Conservation (phyloP, 2,797 vertebrate species). For the Falco biarmicus region DNA sequence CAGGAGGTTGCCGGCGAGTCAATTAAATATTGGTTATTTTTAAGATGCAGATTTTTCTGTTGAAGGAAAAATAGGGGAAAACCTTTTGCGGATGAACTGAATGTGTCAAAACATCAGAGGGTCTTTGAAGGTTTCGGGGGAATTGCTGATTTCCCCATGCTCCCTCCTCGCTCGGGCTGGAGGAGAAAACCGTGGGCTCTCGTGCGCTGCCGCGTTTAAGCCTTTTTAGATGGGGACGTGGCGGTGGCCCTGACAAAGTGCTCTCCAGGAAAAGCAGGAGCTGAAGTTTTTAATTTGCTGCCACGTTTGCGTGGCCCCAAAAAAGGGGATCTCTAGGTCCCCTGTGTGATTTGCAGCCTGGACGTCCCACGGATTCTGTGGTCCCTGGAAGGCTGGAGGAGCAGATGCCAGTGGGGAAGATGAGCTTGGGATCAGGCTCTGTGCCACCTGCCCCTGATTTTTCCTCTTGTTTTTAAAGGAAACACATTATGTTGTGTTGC, state of each 20-base stretch:
- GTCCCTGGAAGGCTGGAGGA: not conserved
- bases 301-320: accelerated
- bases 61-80: not conserved
- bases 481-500: accelerated
- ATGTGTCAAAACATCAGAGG: constrained; percentile 40
- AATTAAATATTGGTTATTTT: not conserved
- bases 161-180: not conserved
- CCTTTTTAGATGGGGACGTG: not conserved
- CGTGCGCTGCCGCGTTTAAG: not conserved
- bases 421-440: not conserved
- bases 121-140: not conserved
- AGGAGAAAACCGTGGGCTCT: not conserved
- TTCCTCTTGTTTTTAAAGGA: not conserved
- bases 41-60: not conserved
- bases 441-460: not conserved
- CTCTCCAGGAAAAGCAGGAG: not conserved
- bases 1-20: not conserved
- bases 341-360: accelerated
- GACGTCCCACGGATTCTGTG: accelerated
- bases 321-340: not conserved
- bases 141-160: not conserved
- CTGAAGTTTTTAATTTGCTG: not conserved
- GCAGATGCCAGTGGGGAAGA: not conserved
- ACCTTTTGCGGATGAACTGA: not conserved
- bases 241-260: not conserved